Percentiles rank a stretch among this genome's conserved stretches.
phyloP scores from a whole-genome alignment of 1,140 invertebrate genomes.

The Copidosoma floridanum region DNA sequence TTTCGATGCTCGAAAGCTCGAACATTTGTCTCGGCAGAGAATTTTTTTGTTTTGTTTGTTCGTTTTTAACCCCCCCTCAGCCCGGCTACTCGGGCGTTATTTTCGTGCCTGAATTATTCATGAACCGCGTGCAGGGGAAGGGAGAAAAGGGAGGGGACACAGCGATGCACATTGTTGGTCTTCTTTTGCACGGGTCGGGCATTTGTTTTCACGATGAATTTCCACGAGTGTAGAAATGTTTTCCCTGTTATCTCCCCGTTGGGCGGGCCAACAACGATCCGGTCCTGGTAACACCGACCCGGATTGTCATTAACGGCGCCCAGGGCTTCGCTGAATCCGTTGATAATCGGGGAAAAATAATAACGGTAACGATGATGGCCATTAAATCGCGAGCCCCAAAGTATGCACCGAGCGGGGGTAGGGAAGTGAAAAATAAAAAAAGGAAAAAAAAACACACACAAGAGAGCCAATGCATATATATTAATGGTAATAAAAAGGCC shows the following conservation, averaged over 20 bases:
- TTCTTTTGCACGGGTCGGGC: too few relatives aligned
- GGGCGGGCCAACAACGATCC: neutral
- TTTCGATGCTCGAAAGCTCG: too few relatives aligned
- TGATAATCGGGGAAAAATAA: constrained; percentile 16
- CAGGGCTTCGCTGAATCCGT: neutral
- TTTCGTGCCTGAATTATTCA: constrained; percentile 5
- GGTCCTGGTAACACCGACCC: neutral
- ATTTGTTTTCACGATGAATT: neutral
- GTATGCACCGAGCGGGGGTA: neutral
- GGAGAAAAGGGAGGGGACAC: too few relatives aligned
- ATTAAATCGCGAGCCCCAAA: too few relatives aligned
- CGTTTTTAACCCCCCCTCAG: neutral
- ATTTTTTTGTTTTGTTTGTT: too few relatives aligned
- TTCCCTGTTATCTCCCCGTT: neutral
- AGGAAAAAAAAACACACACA: neutral
- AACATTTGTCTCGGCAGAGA: too few relatives aligned
- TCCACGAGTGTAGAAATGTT: neutral
- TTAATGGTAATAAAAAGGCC: too few relatives aligned
- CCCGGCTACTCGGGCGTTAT: neutral
- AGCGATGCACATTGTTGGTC: too few relatives aligned
- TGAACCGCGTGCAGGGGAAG: too few relatives aligned
- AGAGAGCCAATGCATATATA: constrained; percentile 5
- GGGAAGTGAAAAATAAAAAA: neutral
- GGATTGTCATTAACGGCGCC: neutral
- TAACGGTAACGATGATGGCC: constrained; percentile 2